phyloP scores from a whole-genome alignment of 2,888 invertebrate genomes.

The Apotomis capreana region DNA sequence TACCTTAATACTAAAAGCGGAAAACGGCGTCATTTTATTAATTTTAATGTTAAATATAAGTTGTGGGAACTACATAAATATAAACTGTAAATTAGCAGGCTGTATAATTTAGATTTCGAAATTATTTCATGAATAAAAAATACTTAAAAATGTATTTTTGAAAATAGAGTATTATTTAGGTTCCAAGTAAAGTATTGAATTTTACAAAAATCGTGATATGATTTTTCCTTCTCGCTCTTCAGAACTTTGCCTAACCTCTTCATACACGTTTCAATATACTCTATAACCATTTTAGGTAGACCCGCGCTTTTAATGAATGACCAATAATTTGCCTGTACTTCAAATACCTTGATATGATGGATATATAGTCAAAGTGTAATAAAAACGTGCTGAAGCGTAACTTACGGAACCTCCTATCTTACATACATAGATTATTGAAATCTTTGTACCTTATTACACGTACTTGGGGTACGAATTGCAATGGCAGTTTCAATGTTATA shows the following conservation, averaged over 20 bases:
- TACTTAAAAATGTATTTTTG: too few species aligned
- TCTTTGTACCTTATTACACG: accelerated
- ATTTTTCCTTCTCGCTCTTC: too few species aligned
- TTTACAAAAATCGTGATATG: too few species aligned
- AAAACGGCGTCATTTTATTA: too few species aligned
- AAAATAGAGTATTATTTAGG: too few species aligned
- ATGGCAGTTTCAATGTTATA: neutral
- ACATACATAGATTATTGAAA: neutral
- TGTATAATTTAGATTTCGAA: too few species aligned
- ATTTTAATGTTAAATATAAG: too few species aligned
- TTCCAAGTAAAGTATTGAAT: too few species aligned
- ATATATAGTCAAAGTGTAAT: constrained; percentile 14
- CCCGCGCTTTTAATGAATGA: constrained; percentile 31
- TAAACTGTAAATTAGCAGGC: too few species aligned
- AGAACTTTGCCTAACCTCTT: neutral
- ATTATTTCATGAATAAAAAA: too few species aligned
- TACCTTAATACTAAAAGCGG: too few species aligned
- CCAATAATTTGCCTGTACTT: constrained; percentile 30
- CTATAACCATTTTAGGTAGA: constrained; percentile 28
- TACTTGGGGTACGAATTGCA: neutral
- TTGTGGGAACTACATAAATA: too few species aligned
- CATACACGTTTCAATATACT: neutral
- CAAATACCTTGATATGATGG: constrained; percentile 30
- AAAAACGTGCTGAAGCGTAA: constrained; percentile 34
- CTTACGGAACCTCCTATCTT: neutral